Base-by-base conservation (phyloP, 1,140 invertebrate species). In the Eumaeus atala region DNA sequence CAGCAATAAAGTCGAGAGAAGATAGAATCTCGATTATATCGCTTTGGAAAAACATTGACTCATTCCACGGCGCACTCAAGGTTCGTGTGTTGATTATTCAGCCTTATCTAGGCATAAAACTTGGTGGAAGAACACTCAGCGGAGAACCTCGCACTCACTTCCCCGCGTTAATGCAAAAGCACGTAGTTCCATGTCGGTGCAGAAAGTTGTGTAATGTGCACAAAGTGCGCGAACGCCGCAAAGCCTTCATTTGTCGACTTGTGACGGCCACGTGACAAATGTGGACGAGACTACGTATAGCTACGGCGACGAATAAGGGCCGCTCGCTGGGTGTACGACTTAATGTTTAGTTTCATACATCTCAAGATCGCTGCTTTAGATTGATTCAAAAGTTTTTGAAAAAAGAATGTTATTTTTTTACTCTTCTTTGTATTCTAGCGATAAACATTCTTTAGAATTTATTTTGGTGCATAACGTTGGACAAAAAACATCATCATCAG, bases 231-330 rank as follows among this genome's bases (percentile, higher is more conserved):
- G 67, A 83, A 74, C 40, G 40, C 51, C 51, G 37, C 72, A 81
- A 84, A 82, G 80, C 81, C 77, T 84, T 87, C 84, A 87, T 87
- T 84, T 87, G 84, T 87, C 81, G 83, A 70, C 78, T 74, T 65
- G 69, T 87, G 81, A 84, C 80, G 77, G 61, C 72, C 74, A 66
- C 64, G 74, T 84, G 84, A 87, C 80, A 87, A 84, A 84, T 84
- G 80, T 81, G 74, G 75, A 80, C 81, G 70, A 66, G 71, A 67
- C 72, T 81, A 75, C 78, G 80, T 78, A n/a, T n/a, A n/a, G n/a
- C 64, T 70, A 28, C 21, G 21, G 21, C 21, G 21, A 28, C 21
- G 21, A n/a, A n/a, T n/a, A n/a, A n/a, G n/a, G n/a, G 62, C 69
- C 64, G 61, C 54, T 58, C n/a, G n/a, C n/a, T n/a, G n/a, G 65